These are phyloP conservation scores for Onchidella celtica DNA, from an alignment of 2,888 invertebrate genomes.

Conservation along the genomic window DNA sequence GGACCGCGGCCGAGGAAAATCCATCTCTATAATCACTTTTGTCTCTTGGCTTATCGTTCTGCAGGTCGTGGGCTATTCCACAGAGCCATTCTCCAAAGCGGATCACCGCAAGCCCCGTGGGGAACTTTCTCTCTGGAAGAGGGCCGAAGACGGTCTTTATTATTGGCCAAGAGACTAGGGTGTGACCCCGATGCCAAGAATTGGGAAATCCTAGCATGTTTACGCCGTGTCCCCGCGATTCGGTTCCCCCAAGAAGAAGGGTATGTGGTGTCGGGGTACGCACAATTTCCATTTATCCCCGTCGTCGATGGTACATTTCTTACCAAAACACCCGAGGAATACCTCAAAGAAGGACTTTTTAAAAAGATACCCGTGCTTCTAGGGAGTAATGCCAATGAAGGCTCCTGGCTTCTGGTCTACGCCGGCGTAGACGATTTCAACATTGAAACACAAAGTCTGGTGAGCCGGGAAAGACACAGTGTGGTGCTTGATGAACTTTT, in stretches of 20 bases:
- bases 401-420: conserved; percentile 96
- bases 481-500: conserved; percentile 90
- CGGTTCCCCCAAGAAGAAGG: conserved; percentile 65
- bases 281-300: conserved; percentile 94
- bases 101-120: conserved; percentile 95
- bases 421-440: conserved; percentile 83
- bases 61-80: conserved; percentile 85
- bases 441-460: conserved; percentile 79
- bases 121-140: conserved; percentile 92
- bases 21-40: no score
- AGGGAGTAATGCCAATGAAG: conserved; percentile 96
- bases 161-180: conserved; percentile 90
- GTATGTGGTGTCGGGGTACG: conserved; percentile 81
- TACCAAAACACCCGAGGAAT: conserved; percentile 87
- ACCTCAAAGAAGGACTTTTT: conserved; percentile 86
- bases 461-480: conserved; percentile 89
- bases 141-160: conserved; percentile 87
- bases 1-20: no score
- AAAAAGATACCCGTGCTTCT: conserved; percentile 95
- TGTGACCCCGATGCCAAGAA: conserved; percentile 85
- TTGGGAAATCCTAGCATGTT: conserved; percentile 88
- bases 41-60: background rate
- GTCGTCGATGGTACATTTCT: conserved; percentile 96
- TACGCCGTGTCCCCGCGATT: conserved; percentile 81
- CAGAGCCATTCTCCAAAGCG: conserved; percentile 96